phyloP scores from a whole-genome alignment of 1,140 invertebrate species.

The Andrena cerasifolii region DNA sequence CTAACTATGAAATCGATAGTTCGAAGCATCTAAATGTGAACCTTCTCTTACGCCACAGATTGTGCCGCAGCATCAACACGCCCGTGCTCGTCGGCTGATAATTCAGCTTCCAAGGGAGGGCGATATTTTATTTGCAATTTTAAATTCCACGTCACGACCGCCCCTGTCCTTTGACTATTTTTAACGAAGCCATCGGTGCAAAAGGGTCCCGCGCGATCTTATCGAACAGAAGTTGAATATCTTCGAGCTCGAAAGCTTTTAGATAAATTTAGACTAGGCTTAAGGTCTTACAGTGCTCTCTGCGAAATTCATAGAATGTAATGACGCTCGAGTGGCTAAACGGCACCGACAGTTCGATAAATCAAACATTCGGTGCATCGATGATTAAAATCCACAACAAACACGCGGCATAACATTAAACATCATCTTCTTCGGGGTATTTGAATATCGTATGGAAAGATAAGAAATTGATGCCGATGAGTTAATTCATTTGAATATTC shows the following conservation, averaged over 20 bases:
- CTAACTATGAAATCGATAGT: neutral
- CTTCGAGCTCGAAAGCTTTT: neutral
- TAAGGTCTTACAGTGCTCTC: neutral
- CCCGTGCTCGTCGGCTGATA: neutral
- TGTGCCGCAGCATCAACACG: neutral
- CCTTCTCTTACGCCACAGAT: neutral
- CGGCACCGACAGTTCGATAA: too few species aligned
- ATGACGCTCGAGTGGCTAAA: too few species aligned
- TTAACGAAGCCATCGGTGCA: slow-evolving; percentile 1
- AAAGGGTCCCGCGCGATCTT: neutral
- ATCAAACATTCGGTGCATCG: too few species aligned
- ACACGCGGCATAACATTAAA: too few species aligned
- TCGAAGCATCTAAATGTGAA: neutral
- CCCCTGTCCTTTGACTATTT: neutral
- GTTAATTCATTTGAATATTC: too few species aligned
- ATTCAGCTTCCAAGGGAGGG: neutral
- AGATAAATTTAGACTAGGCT: slow-evolving; percentile 8
- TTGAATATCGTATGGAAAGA: too few species aligned
- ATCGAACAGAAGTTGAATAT: neutral
- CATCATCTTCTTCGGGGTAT: too few species aligned
- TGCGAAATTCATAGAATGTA: neutral
- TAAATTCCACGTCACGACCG: neutral
- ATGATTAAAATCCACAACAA: too few species aligned
- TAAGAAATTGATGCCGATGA: too few species aligned
- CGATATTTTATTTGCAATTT: slow-evolving; percentile 14